These are phyloP conservation scores for Tetragonisca angustula DNA, from an alignment of 2,888 invertebrate genomes.

Conservation along the genomic window DNA sequence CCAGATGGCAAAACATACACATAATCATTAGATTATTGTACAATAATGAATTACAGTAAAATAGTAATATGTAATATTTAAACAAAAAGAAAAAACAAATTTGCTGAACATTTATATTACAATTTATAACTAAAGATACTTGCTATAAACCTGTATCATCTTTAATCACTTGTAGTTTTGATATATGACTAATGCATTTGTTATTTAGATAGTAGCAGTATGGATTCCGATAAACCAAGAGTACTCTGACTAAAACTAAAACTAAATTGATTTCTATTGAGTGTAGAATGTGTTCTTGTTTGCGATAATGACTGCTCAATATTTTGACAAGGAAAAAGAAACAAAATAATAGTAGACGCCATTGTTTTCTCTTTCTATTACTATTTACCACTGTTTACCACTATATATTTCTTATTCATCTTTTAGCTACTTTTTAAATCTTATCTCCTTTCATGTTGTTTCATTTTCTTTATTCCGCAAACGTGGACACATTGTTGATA, in stretches of 20 bases:
- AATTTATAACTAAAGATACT: conserved; percentile 71
- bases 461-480: conserved; percentile 36
- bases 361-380: conserved; percentile 13
- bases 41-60: conserved; percentile 76
- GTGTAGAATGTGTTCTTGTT: conserved; percentile 64
- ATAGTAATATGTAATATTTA: conserved; percentile 70
- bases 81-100: conserved; percentile 56
- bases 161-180: conserved; percentile 73
- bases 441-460: neutral
- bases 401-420: neutral
- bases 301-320: conserved; percentile 61
- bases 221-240: conserved; percentile 41
- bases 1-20: conserved; percentile 75
- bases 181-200: conserved; percentile 72
- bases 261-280: conserved; percentile 41
- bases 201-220: conserved; percentile 66
- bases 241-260: conserved; percentile 39
- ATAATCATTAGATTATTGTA: conserved; percentile 82
- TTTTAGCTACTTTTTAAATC: neutral
- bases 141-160: conserved; percentile 72
- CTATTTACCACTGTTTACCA: neutral
- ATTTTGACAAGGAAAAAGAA: conserved; percentile 23
- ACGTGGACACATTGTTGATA: conserved; percentile 55
- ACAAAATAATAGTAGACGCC: conserved; percentile 14
- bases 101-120: conserved; percentile 76